phyloP scores from a whole-genome alignment of 2,113 vertebrate species.

The Montifringilla adamsi region DNA sequence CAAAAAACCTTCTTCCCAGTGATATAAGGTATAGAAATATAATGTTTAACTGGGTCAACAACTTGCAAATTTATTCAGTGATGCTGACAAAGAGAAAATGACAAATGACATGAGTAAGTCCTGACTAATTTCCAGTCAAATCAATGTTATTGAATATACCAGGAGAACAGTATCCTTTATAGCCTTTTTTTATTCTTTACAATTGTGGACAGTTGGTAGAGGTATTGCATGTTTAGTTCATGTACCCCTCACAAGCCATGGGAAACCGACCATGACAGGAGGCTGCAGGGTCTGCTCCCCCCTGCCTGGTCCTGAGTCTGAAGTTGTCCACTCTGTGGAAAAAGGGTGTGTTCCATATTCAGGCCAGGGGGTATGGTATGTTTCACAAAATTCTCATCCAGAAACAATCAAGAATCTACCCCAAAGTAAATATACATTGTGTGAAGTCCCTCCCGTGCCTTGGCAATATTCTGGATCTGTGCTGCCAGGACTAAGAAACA shows the following conservation, averaged over 20 bases:
- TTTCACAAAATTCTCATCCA: neutral
- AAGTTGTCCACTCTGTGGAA: neutral
- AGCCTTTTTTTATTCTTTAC: neutral
- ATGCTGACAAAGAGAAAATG: neutral
- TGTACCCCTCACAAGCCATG: neutral
- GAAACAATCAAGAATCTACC: neutral
- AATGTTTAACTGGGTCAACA: constrained; percentile 9
- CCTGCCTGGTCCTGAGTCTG: neutral
- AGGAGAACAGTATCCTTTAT: neutral
- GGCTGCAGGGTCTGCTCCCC: neutral
- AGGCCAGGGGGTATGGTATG: neutral
- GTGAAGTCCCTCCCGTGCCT: neutral
- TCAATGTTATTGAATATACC: neutral
- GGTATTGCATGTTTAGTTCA: neutral
- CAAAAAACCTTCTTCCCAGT: neutral
- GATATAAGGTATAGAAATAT: neutral
- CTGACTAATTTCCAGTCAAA: constrained; percentile 33
- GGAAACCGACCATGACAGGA: neutral
- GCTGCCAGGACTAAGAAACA: constrained; percentile 35
- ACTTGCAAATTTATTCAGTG: constrained; percentile 12
- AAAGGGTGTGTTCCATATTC: neutral
- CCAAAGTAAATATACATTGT: constrained; percentile 16
- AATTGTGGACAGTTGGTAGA: neutral
- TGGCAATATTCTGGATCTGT: neutral
- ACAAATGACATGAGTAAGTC: neutral